Evolutionary conservation across 2,797 vertebrate genomes (phyloP).

Genomic region (Paratrypauchen microcephalus): DNA sequence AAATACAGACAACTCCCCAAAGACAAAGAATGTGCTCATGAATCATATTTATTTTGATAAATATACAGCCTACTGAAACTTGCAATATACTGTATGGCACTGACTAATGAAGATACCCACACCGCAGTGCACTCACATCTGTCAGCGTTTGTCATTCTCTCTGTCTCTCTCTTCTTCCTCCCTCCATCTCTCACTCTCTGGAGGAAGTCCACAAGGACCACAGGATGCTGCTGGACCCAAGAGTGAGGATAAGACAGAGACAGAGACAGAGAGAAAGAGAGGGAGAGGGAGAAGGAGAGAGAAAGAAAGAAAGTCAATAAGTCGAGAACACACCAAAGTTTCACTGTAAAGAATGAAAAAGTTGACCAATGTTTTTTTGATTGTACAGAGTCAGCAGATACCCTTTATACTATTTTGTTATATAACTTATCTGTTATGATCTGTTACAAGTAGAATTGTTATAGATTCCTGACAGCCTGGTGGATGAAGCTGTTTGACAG

Average conservation of each 20-base stretch:
- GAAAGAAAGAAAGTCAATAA: conserved; percentile 4
- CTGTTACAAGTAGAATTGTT: too few relatives aligned
- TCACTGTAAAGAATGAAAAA: background rate
- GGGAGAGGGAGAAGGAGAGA: conserved; percentile 23
- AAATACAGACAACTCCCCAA: too few relatives aligned
- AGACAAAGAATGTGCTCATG: too few relatives aligned
- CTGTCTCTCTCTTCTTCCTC: conserved; percentile 1
- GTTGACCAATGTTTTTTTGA: background rate
- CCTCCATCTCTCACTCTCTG: conserved; percentile 6
- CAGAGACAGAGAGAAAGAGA: conserved; percentile 11
- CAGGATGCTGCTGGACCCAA: conserved; percentile 31
- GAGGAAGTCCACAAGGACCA: conserved; percentile 41
- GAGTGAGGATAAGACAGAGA: conserved; percentile 35
- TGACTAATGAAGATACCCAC: too few relatives aligned
- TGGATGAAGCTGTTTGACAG: too few relatives aligned
- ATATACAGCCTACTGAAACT: too few relatives aligned
- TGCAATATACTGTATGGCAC: too few relatives aligned
- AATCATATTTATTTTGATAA: too few relatives aligned
- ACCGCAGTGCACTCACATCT: too few relatives aligned
- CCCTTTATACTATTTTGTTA: background rate
- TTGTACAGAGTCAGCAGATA: background rate
- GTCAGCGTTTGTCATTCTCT: conserved; percentile 19
- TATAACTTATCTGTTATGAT: too few relatives aligned
- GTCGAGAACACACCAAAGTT: background rate
- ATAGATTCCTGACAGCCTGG: too few relatives aligned